These are phyloP conservation scores for Antechinus flavipes DNA, from an alignment of 2,113 vertebrate species.

Conservation along the genomic window DNA sequence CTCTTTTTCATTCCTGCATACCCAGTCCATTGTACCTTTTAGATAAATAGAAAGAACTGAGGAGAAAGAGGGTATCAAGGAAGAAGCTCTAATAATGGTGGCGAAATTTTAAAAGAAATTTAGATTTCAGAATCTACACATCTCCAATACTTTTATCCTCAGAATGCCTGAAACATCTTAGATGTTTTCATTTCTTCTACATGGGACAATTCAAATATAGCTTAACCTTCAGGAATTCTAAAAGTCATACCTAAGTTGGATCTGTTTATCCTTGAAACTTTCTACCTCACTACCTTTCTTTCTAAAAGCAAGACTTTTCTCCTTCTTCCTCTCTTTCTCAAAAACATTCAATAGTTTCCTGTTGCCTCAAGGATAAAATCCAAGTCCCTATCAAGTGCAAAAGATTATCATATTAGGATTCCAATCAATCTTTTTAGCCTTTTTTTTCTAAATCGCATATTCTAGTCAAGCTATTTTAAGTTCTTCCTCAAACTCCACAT, in stretches of 20 bases:
- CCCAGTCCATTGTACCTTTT: neutral
- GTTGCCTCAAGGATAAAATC: neutral
- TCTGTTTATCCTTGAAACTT: neutral
- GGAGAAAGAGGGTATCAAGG: neutral
- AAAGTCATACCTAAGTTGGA: neutral
- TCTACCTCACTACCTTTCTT: neutral
- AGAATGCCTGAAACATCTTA: neutral
- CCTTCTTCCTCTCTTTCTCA: neutral
- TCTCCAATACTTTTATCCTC: neutral
- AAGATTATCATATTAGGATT: neutral
- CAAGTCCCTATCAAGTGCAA: neutral
- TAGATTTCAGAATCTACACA: too few species aligned
- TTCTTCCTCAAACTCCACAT: neutral
- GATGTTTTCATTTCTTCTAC: neutral
- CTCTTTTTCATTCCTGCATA: neutral
- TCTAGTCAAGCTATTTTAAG: too few species aligned
- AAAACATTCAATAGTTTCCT: too few species aligned
- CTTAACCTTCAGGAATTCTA: neutral
- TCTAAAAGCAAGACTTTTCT: neutral
- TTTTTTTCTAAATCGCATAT: too few species aligned
- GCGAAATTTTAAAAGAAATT: neutral
- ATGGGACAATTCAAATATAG: neutral
- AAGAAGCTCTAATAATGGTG: neutral
- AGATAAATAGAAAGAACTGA: neutral
- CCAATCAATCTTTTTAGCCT: neutral